Base-by-base conservation (phyloP, 2,888 invertebrate genomes). In the Eupeodes latifasciatus region DNA sequence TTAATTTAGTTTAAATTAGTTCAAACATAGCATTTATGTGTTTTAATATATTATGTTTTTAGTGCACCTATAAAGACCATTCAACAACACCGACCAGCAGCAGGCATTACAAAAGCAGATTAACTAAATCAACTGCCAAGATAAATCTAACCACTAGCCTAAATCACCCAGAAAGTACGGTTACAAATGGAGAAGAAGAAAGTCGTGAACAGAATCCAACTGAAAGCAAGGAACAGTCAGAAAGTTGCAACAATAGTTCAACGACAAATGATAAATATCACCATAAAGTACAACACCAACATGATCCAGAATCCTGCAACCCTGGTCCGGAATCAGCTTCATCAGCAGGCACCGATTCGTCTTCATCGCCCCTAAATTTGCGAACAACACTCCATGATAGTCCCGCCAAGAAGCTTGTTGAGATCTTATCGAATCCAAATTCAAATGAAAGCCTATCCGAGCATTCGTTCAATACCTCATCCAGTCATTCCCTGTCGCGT, bases 121-220 rank as follows among this genome's bases (percentile, higher is more conserved):
- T 93, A 89, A 92, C 92, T 89, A 93, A 93, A 91, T 93, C 94
- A 91, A 92, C 92, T 91, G 93, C 93, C 91, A 94, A 94, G 92
- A 90, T 93, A 51, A 94, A 93, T 91, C 91, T 94, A 89, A 91
- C 92, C 88, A 91, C 92, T 71, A 90, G 92, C 76, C 90, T 93
- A 90, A 91, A 90, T 91, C 91, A 91, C 86, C 77, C 84, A 55
- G 90, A 90, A 49, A 57, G 16, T 14, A 51, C 47, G 10, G 53
- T 19, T 51, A 64, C 62, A 16, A 88, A 77, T 36, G 67, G 53
- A 7, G 61, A 77, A 12, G 67, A 40, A 0, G 19, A 14, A n/a
- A 9, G 16, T 49, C 6, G n/a, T 16, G 69, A 55, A 16, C 11
- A 69, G 27, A 27, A 27, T 1, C 11, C 61, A 10, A 14, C 11